These are phyloP conservation scores for Papilio demoleus DNA, from an alignment of 2,888 invertebrate species.

Conservation along the genomic window DNA sequence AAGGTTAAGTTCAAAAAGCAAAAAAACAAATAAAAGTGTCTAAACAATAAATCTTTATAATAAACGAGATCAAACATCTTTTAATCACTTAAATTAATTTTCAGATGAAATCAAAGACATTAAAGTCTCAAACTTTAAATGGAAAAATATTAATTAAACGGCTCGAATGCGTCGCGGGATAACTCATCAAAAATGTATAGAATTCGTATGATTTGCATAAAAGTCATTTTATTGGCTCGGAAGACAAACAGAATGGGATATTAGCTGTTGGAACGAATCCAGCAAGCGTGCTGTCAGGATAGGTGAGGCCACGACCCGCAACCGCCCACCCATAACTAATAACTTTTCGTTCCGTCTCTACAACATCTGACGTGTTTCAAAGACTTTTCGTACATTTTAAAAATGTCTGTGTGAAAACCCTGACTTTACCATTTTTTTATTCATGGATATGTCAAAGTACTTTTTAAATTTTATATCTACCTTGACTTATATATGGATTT, in stretches of 20 bases:
- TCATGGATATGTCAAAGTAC: no score
- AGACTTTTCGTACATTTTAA: neutral
- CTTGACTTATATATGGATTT: no score
- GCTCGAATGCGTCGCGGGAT: constrained; percentile 66
- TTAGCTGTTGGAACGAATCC: constrained; percentile 78
- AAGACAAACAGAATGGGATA: constrained; percentile 83
- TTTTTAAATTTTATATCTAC: no score
- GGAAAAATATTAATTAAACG: constrained; percentile 81
- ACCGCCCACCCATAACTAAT: constrained; percentile 33
- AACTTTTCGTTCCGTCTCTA: constrained; percentile 24
- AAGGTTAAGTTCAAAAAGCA: constrained; percentile 63
- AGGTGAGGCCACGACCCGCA: constrained; percentile 31
- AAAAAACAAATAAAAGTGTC: neutral
- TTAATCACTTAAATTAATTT: constrained; percentile 27
- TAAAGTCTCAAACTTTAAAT: constrained; percentile 55
- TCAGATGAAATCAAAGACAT: constrained; percentile 33
- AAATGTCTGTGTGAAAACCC: neutral
- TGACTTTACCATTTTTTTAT: neutral
- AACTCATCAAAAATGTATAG: constrained; percentile 84
- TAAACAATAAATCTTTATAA: neutral
- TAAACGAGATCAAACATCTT: neutral
- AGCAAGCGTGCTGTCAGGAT: constrained; percentile 56
- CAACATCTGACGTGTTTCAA: constrained; percentile 1
- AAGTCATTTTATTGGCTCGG: constrained; percentile 83
- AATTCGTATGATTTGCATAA: constrained; percentile 84